phyloP scores from a whole-genome alignment of 1,140 invertebrate genomes.

The Eurosta solidaginis region DNA sequence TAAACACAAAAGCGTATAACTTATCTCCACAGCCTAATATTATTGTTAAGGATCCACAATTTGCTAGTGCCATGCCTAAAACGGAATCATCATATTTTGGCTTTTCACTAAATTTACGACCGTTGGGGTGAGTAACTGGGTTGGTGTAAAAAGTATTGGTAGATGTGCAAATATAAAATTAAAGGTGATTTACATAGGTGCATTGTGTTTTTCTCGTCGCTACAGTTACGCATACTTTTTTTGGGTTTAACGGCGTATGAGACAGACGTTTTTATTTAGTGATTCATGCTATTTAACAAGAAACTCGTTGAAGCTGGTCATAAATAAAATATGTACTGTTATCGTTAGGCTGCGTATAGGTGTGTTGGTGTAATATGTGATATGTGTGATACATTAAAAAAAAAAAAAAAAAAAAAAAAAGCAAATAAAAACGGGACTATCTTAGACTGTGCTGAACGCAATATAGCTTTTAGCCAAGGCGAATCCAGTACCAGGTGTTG shows the following conservation, averaged over 20 bases:
- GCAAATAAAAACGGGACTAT: too few species aligned
- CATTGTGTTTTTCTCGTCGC: background rate
- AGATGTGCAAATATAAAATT: background rate
- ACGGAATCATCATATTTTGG: constrained; percentile 58
- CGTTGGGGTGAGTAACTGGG: constrained; percentile 47
- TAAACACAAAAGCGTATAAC: constrained; percentile 41
- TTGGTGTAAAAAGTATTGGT: background rate
- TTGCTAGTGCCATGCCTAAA: constrained; percentile 48
- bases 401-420: background rate
- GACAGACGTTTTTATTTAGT: background rate
- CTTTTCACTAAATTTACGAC: constrained; percentile 49
- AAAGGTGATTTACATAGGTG: background rate
- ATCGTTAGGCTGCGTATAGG: background rate
- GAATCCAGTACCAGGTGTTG: too few species aligned
- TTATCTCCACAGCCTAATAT: constrained; percentile 54
- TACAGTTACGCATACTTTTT: background rate
- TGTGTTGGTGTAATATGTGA: background rate
- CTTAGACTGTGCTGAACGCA: too few species aligned
- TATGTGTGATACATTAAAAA: background rate
- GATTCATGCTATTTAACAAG: background rate
- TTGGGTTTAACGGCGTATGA: background rate
- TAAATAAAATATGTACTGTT: background rate
- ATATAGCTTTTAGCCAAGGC: too few species aligned
- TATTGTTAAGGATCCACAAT: constrained; percentile 48
- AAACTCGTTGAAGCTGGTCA: background rate